Base-by-base conservation (phyloP, 2,797 vertebrate species). In the Labroides dimidiatus region DNA sequence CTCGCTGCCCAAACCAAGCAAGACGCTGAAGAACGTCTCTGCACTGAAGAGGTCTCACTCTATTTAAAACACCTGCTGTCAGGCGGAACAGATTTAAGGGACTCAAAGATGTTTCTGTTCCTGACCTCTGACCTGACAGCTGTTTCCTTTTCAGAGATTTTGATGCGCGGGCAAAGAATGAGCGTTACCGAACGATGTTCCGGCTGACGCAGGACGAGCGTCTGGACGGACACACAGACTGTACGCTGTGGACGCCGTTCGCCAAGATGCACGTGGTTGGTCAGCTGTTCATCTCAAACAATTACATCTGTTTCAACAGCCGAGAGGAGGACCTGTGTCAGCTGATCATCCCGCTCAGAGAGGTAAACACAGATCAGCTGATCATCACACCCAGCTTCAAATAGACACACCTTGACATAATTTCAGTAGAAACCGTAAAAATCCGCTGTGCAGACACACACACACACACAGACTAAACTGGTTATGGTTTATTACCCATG, bases 281-380 rank as follows among this genome's bases (percentile, higher is more conserved):
- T 16, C 97, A 98, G 91, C 96, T 99, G 92, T 99, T 96, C 87
- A 97, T 99, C 87, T 99, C 98, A 84, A 96, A 96, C 88, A 98
- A 97, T 82, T 99, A 99, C 84, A 96, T 99, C 87, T 99, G 98
- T 79, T 99, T 99, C 20, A 94, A 95, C 86, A 99, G 97, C 91
- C 94, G 93, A 60, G 96, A 97, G 50, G 97, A 97, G 55, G 97
- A 98, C 4, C 91, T 96, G 0, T 99, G 97, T 88, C 95, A 96
- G 52, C 96, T 99, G 23, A 98, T 99, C 85, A 97, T 99, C 77
- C 98, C 98, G 0, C 94, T 99, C 37, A 88, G 97, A 84, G 98
- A 99, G 96, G 98, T 86, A 54, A 63, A 14, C 14, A 4, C 20
- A 20, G 45, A 11, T 21, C 20, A 17, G 10, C 43, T 20, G 17